Conservation (phyloP, 1,140 invertebrate species). For the Drosophila kikkawai region DNA sequence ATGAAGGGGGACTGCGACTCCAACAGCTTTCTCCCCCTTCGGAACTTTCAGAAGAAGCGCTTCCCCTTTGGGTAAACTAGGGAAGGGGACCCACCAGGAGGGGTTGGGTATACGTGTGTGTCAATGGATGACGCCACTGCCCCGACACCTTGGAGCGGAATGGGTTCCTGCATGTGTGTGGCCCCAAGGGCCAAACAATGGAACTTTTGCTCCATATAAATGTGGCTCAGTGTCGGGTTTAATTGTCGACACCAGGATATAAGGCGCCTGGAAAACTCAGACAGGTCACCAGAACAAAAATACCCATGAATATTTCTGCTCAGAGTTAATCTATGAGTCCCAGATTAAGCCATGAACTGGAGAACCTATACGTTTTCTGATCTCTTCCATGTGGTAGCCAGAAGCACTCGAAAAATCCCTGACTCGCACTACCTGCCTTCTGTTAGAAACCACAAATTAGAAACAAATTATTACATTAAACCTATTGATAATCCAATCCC, state of each 20-base stretch:
- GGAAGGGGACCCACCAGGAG: not conserved
- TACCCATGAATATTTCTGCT: conserved; percentile 3
- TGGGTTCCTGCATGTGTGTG: conserved; percentile 44
- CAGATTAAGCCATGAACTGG: conserved; percentile 31
- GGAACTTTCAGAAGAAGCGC: conserved; percentile 4
- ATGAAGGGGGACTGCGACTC: not conserved
- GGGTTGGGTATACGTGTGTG: conserved; percentile 41
- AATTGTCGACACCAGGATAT: conserved; percentile 36
- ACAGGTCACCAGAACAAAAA: conserved; percentile 14
- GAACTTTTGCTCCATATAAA: conserved; percentile 43
- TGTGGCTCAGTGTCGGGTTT: conserved; percentile 43
- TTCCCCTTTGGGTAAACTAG: conserved; percentile 16
- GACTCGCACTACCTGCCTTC: conserved; percentile 38
- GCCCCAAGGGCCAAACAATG: conserved; percentile 46
- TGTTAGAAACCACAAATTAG: conserved; percentile 65
- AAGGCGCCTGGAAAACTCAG: conserved; percentile 35
- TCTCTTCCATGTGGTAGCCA: conserved; percentile 36
- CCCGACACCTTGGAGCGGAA: conserved; percentile 61
- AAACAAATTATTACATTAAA: conserved; percentile 65
- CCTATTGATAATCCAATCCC: conserved; percentile 44
- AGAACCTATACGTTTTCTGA: conserved; percentile 15
- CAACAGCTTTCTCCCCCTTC: conserved; percentile 31
- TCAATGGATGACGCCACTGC: conserved; percentile 74
- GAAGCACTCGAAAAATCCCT: conserved; percentile 24
- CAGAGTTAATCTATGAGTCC: conserved; percentile 25